Evolutionary conservation across 2,797 vertebrate genomes (phyloP).

Genomic region (Phaenicophaeus curvirostris): DNA sequence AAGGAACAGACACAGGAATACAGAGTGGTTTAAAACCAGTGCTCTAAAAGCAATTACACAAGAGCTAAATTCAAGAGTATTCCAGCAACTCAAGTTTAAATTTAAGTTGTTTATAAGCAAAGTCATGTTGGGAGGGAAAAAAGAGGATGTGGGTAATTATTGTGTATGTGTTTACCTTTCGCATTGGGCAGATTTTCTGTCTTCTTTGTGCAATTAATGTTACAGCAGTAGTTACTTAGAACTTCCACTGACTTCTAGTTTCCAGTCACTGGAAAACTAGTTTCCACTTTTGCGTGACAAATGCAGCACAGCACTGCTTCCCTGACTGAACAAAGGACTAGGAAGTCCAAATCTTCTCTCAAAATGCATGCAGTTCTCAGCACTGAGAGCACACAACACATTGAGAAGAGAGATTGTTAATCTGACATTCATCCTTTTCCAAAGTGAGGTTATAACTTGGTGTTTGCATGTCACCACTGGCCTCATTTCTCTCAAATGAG

Average conservation of each 20-base stretch:
- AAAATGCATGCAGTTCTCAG: fast-evolving
- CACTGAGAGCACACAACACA: neutral
- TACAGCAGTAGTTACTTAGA: neutral
- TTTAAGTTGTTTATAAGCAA: neutral
- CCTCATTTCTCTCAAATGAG: neutral
- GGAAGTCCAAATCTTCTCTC: neutral
- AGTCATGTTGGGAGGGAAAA: neutral
- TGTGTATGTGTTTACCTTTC: neutral
- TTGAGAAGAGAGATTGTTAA: neutral
- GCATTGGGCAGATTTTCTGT: neutral
- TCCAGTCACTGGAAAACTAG: neutral
- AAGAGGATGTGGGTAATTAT: neutral
- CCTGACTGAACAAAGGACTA: neutral
- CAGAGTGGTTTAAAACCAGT: neutral
- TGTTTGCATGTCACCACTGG: neutral
- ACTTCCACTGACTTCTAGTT: neutral
- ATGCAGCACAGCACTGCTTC: neutral
- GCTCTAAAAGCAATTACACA: neutral
- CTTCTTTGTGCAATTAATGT: neutral
- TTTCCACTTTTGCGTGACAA: neutral
- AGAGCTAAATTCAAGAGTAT: neutral
- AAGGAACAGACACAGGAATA: neutral
- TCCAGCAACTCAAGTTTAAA: neutral
- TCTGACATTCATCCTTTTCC: neutral
- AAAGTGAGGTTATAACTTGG: neutral